Evolutionary conservation across 1,140 invertebrate species (phyloP).

Genomic region (Pachypsylla venusta): DNA sequence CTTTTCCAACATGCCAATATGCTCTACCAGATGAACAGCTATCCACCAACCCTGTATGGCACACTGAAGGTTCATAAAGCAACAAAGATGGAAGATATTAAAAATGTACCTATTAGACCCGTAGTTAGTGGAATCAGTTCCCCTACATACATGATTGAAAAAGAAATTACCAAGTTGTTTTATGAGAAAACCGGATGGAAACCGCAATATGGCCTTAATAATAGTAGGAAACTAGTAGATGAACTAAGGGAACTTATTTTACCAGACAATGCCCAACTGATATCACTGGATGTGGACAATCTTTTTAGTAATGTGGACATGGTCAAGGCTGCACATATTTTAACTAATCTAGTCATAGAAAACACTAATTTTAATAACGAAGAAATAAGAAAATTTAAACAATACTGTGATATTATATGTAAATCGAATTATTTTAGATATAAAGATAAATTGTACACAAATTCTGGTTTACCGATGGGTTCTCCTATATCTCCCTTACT

Average conservation of each 20-base stretch:
- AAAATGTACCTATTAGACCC: background rate
- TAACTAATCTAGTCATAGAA: background rate
- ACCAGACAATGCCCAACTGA: background rate
- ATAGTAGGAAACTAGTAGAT: background rate
- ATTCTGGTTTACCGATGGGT: too few species aligned
- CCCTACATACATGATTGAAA: background rate
- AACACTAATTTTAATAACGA: background rate
- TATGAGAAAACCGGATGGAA: background rate
- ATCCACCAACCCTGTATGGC: background rate
- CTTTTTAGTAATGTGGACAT: background rate
- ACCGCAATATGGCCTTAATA: background rate
- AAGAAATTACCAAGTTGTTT: background rate
- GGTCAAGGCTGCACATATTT: background rate
- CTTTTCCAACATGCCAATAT: background rate
- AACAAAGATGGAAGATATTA: background rate
- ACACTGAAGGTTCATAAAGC: background rate
- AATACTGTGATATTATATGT: background rate
- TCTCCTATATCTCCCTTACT: too few species aligned
- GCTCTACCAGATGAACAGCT: background rate
- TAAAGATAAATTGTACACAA: background rate
- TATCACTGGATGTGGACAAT: constrained; percentile 2
- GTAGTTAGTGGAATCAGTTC: background rate
- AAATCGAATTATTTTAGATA: background rate
- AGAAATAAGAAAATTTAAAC: too few species aligned
- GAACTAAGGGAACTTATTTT: background rate